Conservation (phyloP, 2,888 invertebrate genomes). For the Cheilosia grossa region DNA sequence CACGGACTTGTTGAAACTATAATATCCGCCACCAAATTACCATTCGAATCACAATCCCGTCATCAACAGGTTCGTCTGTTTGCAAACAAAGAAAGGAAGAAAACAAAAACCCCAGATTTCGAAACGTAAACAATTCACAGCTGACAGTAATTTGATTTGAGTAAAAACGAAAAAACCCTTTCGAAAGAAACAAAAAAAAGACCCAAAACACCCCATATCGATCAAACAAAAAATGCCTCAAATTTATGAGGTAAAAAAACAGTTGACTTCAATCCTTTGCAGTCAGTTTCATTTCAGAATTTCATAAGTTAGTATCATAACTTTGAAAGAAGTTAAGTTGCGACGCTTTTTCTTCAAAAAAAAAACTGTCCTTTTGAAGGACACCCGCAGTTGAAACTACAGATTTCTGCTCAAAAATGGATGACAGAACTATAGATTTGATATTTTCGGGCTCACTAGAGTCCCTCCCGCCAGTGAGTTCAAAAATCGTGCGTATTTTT, state of each 20-base stretch:
- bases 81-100: conserved; percentile 1
- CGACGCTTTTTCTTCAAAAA: conserved; percentile 61
- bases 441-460: conserved; percentile 95
- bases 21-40: conserved; percentile 21
- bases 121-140: conserved; percentile 54
- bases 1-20: conserved; percentile 46
- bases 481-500: conserved; percentile 98
- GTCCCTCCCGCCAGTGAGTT: conserved; percentile 96
- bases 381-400: background rate
- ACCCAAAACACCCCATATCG: conserved; percentile 45
- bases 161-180: conserved; percentile 11
- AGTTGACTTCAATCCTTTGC: conserved; percentile 14
- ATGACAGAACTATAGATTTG: conserved; percentile 94
- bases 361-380: conserved; percentile 74
- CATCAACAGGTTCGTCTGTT: conserved; percentile 46
- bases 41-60: conserved; percentile 6
- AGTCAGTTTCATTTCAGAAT: conserved; percentile 57
- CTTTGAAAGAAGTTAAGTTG: conserved; percentile 3
- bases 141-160: conserved; percentile 41
- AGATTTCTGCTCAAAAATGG: conserved; percentile 85
- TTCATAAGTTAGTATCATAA: conserved; percentile 32
- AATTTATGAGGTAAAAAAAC: conserved; percentile 54
- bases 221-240: conserved; percentile 69
- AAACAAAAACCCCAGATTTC: background rate
- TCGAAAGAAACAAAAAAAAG: conserved; percentile 32